These are phyloP conservation scores for Atopsyche davidsoni DNA, from an alignment of 1,140 invertebrate species.

Conservation along the genomic window DNA sequence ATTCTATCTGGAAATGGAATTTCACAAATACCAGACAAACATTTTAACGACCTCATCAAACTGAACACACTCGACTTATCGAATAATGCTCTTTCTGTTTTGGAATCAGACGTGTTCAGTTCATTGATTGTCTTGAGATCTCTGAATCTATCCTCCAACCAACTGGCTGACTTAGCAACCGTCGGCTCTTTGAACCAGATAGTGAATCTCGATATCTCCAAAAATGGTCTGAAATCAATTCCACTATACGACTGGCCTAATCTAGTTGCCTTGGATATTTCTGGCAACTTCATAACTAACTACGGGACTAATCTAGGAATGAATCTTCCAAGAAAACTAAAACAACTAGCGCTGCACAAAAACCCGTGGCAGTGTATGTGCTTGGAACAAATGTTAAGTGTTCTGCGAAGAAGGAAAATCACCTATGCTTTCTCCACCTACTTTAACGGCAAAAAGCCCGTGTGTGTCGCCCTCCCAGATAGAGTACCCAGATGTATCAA, in stretches of 20 bases:
- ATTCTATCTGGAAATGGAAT: conserved; percentile 17
- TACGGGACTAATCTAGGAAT: conserved; percentile 12
- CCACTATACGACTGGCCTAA: conserved; percentile 2
- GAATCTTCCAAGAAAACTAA: conserved; percentile 13
- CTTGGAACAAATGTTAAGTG: conserved; percentile 11
- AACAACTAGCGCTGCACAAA: conserved; percentile 8
- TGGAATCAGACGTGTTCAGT: conserved; percentile 11
- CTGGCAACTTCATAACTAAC: conserved; percentile 20
- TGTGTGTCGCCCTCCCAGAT: conserved; percentile 8
- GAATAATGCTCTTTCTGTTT: conserved; percentile 9
- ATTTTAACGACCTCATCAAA: conserved; percentile 14
- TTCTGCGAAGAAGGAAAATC: conserved; percentile 9
- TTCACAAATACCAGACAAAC: conserved; percentile 14
- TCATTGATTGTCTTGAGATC: conserved; percentile 6
- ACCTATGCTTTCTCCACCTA: neutral
- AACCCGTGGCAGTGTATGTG: conserved; percentile 24
- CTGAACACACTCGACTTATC: conserved; percentile 20
- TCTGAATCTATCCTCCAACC: conserved; percentile 22
- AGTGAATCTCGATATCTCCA: conserved; percentile 12
- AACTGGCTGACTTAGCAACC: conserved; percentile 3
- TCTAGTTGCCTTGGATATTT: conserved; percentile 15
- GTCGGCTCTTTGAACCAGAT: conserved; percentile 2
- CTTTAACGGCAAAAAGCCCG: conserved; percentile 18
- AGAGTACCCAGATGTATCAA: conserved; percentile 11
- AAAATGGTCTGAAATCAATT: conserved; percentile 15